These are phyloP conservation scores for Polyploca ridens DNA, from an alignment of 2,888 invertebrate species.

Conservation along the genomic window DNA sequence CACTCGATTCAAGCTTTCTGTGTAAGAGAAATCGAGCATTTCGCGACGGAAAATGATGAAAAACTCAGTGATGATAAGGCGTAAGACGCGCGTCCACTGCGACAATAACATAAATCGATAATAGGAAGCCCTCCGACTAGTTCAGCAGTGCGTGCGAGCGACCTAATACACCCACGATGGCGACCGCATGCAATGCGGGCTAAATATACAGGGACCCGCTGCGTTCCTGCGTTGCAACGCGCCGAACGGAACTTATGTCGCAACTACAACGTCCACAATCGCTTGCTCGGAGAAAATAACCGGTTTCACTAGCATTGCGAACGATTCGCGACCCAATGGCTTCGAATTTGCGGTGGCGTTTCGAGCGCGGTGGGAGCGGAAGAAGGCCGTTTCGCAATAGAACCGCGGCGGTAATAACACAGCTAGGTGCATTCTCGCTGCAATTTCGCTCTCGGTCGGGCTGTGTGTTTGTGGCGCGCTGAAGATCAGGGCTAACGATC, in stretches of 20 bases:
- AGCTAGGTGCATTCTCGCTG: slow-evolving; percentile 84
- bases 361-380: slow-evolving; percentile 41
- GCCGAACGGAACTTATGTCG: slow-evolving; percentile 75
- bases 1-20: slow-evolving; percentile 62
- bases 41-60: slow-evolving; percentile 63
- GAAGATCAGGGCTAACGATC: slow-evolving; percentile 85
- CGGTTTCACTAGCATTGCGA: slow-evolving; percentile 55
- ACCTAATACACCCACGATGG: slow-evolving; percentile 81
- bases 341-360: slow-evolving; percentile 48
- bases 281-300: slow-evolving; percentile 75
- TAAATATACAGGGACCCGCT: slow-evolving; percentile 77
- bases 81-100: slow-evolving; percentile 55
- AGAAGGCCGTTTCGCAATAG: slow-evolving; percentile 70
- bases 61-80: slow-evolving; percentile 63
- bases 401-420: slow-evolving; percentile 75
- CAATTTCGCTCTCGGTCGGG: slow-evolving; percentile 85
- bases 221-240: slow-evolving; percentile 58
- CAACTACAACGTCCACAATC: slow-evolving; percentile 77
- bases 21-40: slow-evolving; percentile 68
- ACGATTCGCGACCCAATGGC: slow-evolving; percentile 53
- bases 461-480: slow-evolving; percentile 84
- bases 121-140: slow-evolving; percentile 83
- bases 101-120: slow-evolving; percentile 81
- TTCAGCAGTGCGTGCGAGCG: slow-evolving; percentile 84
- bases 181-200: slow-evolving; percentile 80